Conservation (phyloP, 2,113 vertebrate species). For the Pituophis catenifer region DNA sequence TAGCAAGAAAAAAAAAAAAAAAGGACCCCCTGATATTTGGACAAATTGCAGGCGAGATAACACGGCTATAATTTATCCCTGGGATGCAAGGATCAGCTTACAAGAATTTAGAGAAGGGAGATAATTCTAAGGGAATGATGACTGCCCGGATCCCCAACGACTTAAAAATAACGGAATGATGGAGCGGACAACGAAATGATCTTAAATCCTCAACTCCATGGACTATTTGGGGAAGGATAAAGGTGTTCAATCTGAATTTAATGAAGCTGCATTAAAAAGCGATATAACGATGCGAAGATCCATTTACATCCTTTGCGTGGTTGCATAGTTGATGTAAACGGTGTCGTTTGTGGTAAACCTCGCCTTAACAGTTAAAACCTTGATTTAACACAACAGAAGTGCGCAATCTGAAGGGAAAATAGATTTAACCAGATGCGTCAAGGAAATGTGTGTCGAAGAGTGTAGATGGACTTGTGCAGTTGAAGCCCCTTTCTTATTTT, state of each 20-base stretch:
- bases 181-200: background rate
- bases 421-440: background rate
- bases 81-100: background rate
- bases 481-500: background rate
- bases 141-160: background rate
- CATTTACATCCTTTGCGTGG: background rate
- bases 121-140: background rate
- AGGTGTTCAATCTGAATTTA: background rate
- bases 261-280: background rate
- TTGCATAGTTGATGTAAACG: background rate
- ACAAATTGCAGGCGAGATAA: background rate
- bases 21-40: background rate
- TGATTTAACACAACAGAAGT: background rate
- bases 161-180: background rate
- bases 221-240: background rate
- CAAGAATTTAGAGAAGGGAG: background rate
- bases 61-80: background rate
- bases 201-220: background rate
- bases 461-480: background rate
- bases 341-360: background rate
- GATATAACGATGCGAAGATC: background rate
- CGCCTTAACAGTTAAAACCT: background rate
- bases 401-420: background rate
- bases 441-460: background rate
- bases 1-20: background rate